Evolutionary conservation across 2,888 invertebrate genomes (phyloP).

Genomic region (Minunthozetes semirufus): DNA sequence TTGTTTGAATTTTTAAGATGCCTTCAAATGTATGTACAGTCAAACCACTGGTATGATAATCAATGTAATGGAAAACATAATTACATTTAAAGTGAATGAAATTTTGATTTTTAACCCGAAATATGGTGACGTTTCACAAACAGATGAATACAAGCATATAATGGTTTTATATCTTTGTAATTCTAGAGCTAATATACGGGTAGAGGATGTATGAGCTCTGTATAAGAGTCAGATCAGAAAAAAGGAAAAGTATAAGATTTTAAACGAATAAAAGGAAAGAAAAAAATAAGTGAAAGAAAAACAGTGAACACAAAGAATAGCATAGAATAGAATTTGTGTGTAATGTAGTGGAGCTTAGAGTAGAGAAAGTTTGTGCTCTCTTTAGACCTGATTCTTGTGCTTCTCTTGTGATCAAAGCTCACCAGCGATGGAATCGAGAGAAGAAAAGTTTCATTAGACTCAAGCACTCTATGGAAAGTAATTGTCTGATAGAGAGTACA

Average conservation of each 20-base stretch:
- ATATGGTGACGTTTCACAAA: too few relatives aligned
- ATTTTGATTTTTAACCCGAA: too few relatives aligned
- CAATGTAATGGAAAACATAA: too few relatives aligned
- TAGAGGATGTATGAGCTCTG: background rate
- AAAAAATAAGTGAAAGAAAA: background rate
- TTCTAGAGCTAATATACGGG: background rate
- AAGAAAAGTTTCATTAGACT: constrained; percentile 38
- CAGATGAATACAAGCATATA: too few relatives aligned
- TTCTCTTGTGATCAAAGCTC: constrained; percentile 18
- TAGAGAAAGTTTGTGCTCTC: constrained; percentile 10
- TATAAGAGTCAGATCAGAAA: background rate
- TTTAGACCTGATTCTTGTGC: constrained; percentile 13
- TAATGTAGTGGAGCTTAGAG: background rate
- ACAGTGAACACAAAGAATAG: background rate
- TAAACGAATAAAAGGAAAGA: constrained; percentile 11
- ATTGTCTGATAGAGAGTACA: constrained; percentile 31
- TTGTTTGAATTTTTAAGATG: too few relatives aligned
- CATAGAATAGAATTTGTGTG: background rate
- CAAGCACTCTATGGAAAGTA: constrained; percentile 35
- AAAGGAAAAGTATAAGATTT: constrained; percentile 4
- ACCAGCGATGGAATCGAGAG: constrained; percentile 22
- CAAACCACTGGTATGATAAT: too few relatives aligned
- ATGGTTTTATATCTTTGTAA: background rate
- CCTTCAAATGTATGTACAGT: too few relatives aligned
- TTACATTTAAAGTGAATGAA: too few relatives aligned